A percentile compares a stretch with the other conserved stretches of the same genome.
These are phyloP conservation scores for Cebidichthys violaceus DNA, from an alignment of 2,113 vertebrate genomes.

Conservation along the genomic window DNA sequence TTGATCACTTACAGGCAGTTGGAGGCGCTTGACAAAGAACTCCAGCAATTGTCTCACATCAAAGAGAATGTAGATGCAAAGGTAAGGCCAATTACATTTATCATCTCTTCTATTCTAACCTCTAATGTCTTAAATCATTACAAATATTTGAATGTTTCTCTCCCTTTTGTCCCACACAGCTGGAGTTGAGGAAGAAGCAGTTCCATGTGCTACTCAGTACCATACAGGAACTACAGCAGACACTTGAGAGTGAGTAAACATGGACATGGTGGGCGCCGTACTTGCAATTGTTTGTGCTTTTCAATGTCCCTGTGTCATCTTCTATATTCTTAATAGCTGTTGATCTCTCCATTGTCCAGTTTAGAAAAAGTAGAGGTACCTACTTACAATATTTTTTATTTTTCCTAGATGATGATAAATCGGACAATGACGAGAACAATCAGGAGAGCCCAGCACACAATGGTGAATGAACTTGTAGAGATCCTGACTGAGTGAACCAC, in stretches of 20 bases:
- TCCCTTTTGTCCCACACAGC: conserved; percentile 73
- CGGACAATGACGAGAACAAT: conserved; percentile 89
- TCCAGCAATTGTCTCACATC: conserved; percentile 94
- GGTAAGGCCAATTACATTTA: conserved; percentile 77
- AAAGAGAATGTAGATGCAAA: conserved; percentile 98
- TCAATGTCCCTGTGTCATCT: background rate
- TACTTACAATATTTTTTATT: conserved; percentile 18
- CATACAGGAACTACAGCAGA: conserved; percentile 98
- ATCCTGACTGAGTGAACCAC: background rate
- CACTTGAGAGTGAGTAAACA: conserved; percentile 94
- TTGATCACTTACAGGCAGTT: conserved; percentile 87
- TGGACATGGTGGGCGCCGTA: background rate
- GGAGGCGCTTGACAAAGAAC: conserved; percentile 95
- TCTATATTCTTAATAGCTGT: background rate
- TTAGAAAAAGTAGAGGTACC: background rate
- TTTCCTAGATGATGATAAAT: conserved; percentile 93
- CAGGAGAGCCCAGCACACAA: conserved; percentile 88
- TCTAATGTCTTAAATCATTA: background rate
- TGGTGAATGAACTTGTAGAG: conserved; percentile 77
- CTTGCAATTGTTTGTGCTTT: background rate
- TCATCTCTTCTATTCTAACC: background rate
- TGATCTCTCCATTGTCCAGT: background rate
- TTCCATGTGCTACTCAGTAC: conserved; percentile 98
- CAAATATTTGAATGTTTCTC: background rate
- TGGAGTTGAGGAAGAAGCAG: conserved; percentile 97